phyloP scores from a whole-genome alignment of 2,888 invertebrate genomes.

The Flexamia atlantica region DNA sequence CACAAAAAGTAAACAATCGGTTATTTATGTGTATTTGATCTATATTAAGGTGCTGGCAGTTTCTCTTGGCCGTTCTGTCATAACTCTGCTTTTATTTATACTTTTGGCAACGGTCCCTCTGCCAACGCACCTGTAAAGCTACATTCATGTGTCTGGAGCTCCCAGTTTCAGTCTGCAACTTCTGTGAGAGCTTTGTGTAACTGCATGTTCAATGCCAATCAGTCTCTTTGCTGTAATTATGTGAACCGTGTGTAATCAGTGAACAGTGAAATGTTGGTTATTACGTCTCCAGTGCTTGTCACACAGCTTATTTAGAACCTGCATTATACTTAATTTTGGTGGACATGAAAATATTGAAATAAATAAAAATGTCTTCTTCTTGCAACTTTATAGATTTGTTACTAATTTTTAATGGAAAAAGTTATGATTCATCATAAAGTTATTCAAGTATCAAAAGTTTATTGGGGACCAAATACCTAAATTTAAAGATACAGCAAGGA shows the following conservation, averaged over 20 bases:
- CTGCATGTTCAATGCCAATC: not conserved
- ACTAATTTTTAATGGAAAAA: too few species aligned
- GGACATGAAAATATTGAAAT: too few species aligned
- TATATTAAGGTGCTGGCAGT: slow-evolving; percentile 19
- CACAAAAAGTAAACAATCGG: slow-evolving; percentile 9
- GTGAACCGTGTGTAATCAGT: too few species aligned
- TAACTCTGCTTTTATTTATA: slow-evolving; percentile 14
- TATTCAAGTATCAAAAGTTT: too few species aligned
- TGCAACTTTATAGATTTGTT: too few species aligned
- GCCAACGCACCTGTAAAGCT: slow-evolving; percentile 11
- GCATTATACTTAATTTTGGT: too few species aligned
- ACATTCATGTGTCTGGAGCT: not conserved
- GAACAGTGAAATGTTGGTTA: too few species aligned
- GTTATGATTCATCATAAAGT: too few species aligned
- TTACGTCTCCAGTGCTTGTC: too few species aligned
- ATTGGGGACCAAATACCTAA: not conserved
- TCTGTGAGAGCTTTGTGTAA: not conserved
- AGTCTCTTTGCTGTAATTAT: not conserved
- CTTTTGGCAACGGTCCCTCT: not conserved
- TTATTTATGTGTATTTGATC: slow-evolving; percentile 21
- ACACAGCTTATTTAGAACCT: too few species aligned
- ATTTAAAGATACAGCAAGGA: not conserved
- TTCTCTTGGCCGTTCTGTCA: not conserved
- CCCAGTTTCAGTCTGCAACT: not conserved
- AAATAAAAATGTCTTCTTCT: too few species aligned